These are phyloP conservation scores for Muntiacus muntjak DNA, from an alignment of 2,113 vertebrate genomes.

Conservation along the genomic window DNA sequence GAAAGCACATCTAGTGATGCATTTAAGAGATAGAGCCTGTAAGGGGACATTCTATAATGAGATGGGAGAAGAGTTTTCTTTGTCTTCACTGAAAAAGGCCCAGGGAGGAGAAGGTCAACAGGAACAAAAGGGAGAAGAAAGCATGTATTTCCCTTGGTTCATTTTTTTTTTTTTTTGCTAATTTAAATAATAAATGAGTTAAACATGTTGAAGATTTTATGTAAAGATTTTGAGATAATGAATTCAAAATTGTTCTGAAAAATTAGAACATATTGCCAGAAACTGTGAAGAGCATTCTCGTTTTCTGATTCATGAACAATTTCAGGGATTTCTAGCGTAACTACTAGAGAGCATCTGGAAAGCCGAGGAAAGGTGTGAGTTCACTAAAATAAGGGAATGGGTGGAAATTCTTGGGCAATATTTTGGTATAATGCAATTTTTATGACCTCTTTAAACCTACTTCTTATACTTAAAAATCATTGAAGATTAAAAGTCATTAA, in stretches of 20 bases:
- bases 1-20: slow-evolving; percentile 56
- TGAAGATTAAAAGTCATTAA: not conserved
- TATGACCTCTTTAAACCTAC: not conserved
- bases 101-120: slow-evolving; percentile 33
- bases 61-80: slow-evolving; percentile 53
- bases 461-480: not conserved
- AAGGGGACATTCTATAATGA: slow-evolving; percentile 52
- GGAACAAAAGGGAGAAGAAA: slow-evolving; percentile 42
- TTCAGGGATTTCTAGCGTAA: not conserved
- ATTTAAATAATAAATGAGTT: slow-evolving; percentile 36
- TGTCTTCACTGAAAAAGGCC: slow-evolving; percentile 56
- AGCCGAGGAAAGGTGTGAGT: not conserved
- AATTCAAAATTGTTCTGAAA: not conserved
- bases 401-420: not conserved
- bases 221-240: slow-evolving; percentile 21
- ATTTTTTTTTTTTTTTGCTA: not conserved
- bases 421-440: not conserved
- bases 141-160: not conserved
- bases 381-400: not conserved
- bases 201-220: slow-evolving; percentile 30
- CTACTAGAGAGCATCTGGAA: not conserved
- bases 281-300: not conserved
- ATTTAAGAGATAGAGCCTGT: slow-evolving; percentile 45
- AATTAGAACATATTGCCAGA: not conserved
- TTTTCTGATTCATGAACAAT: slow-evolving; percentile 25